These are phyloP conservation scores for Saguinus imperator DNA, from an alignment of 2,113 vertebrate species.

Conservation along the genomic window DNA sequence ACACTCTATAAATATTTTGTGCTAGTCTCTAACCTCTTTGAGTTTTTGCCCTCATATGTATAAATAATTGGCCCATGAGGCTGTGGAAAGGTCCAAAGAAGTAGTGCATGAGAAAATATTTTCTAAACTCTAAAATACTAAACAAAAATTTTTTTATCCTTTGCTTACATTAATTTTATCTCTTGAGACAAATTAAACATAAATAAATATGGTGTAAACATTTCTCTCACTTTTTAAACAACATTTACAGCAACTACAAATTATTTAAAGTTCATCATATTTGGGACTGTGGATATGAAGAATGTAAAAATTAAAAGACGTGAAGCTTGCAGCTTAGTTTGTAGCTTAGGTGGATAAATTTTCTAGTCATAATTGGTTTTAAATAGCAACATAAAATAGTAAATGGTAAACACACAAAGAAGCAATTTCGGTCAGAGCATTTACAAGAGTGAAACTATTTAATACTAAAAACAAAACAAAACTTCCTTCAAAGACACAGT, in stretches of 20 bases:
- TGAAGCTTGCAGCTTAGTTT: background rate
- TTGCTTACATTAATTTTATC: background rate
- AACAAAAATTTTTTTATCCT: background rate
- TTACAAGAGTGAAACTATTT: background rate
- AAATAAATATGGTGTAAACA: constrained; percentile 1
- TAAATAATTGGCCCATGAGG: background rate
- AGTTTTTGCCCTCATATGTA: background rate
- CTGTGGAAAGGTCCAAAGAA: background rate
- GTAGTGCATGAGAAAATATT: background rate
- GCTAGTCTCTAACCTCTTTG: background rate
- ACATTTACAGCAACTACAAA: background rate
- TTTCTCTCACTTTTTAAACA: background rate
- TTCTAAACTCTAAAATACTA: background rate
- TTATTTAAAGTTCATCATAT: background rate
- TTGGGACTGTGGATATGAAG: background rate
- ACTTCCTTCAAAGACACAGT: background rate
- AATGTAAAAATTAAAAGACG: background rate
- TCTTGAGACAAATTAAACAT: background rate
- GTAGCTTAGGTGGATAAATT: background rate
- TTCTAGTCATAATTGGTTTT: background rate
- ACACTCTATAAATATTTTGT: background rate
- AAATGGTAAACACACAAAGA: background rate
- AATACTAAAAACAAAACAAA: background rate
- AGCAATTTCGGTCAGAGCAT: background rate
- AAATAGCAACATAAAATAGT: background rate